Conservation (phyloP, 2,113 vertebrate species). For the Hyperopisus bebe region DNA sequence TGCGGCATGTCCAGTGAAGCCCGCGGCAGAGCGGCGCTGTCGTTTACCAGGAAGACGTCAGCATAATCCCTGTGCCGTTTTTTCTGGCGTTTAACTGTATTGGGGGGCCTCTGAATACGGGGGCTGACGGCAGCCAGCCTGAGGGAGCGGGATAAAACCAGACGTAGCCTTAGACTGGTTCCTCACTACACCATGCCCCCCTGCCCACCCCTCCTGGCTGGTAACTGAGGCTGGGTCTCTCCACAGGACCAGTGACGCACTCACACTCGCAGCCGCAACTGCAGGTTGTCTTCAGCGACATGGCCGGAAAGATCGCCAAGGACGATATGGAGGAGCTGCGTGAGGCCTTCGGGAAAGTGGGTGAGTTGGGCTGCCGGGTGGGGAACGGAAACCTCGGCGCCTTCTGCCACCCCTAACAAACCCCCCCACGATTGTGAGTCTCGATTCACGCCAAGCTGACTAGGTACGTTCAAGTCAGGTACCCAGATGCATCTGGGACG, state of each 20-base stretch:
- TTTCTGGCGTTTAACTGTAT: background rate
- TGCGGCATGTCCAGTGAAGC: background rate
- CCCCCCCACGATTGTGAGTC: background rate
- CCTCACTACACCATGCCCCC: background rate
- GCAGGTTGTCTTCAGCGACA: slow-evolving; percentile 51
- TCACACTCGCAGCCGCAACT: slow-evolving; percentile 9
- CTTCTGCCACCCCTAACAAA: background rate
- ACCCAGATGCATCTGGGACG: background rate
- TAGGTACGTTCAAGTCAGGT: background rate
- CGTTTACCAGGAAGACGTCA: background rate
- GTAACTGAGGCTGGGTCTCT: background rate
- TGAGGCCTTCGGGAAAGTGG: slow-evolving; percentile 82
- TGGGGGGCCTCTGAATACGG: background rate
- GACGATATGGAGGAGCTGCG: slow-evolving; percentile 88
- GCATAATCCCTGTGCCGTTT: background rate
- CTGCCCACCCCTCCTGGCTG: background rate
- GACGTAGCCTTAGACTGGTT: background rate
- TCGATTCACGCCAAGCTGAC: no score
- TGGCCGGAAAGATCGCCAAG: slow-evolving; percentile 87
- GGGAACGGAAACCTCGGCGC: background rate
- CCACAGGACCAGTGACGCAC: slow-evolving; percentile 19
- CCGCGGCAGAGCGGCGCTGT: background rate
- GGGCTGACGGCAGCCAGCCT: background rate
- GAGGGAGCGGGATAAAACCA: no score
- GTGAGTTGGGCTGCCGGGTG: slow-evolving; percentile 59